A percentile compares a stretch with the other conserved stretches of the same genome.
phyloP scores from a whole-genome alignment of 2,113 vertebrate genomes.

The Synchiropus splendidus region DNA sequence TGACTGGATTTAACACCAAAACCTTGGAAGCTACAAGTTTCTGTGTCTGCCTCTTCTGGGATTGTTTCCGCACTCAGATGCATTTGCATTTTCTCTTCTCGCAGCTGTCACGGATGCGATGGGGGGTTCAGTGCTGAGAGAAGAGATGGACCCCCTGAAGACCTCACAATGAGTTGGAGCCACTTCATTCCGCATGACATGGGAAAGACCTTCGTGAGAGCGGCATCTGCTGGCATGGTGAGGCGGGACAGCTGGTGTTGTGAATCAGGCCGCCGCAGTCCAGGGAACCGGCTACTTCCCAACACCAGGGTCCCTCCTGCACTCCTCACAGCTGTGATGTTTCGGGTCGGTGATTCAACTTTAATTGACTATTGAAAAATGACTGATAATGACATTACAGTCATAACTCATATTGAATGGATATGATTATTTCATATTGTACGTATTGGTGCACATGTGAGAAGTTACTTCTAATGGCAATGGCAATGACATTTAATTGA shows the following conservation, averaged over 20 bases:
- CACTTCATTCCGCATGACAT: slow-evolving; percentile 15
- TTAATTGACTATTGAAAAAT: too few relatives aligned
- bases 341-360: too few relatives aligned
- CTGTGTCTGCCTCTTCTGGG: slow-evolving; percentile 4
- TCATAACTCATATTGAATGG: too few relatives aligned
- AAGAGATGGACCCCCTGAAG: slow-evolving; percentile 22
- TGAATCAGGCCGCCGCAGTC: slow-evolving; percentile 94
- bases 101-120: slow-evolving; percentile 43
- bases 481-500: too few relatives aligned
- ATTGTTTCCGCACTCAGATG: slow-evolving; percentile 16
- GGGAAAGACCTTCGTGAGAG: slow-evolving; percentile 13
- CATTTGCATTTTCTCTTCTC: slow-evolving; percentile 50
- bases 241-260: slow-evolving; percentile 95
- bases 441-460: too few relatives aligned
- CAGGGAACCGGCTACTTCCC: slow-evolving; percentile 91
- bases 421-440: too few relatives aligned
- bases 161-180: slow-evolving; percentile 39
- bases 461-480: too few relatives aligned
- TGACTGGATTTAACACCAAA: slow-evolving; percentile 33
- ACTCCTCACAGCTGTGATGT: slow-evolving; percentile 37
- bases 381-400: too few relatives aligned
- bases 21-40: slow-evolving; percentile 24
- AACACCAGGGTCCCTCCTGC: slow-evolving; percentile 89
- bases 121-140: slow-evolving; percentile 18
- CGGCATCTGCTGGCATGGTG: slow-evolving; percentile 62